Evolutionary conservation across 2,113 vertebrate genomes (phyloP).

Genomic region (Cavia porcellus): DNA sequence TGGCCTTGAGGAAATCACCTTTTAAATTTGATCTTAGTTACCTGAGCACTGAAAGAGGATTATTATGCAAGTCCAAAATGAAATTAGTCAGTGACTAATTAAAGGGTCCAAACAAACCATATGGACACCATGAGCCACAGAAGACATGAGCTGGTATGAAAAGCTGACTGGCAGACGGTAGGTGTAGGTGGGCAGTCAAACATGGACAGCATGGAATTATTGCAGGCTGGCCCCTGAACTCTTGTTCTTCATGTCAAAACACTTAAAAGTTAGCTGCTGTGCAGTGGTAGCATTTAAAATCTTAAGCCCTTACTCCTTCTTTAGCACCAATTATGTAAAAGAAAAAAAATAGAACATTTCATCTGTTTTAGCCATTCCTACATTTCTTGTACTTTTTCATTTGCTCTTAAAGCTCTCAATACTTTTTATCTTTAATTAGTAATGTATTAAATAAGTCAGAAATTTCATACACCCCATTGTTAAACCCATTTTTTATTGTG

Average conservation of each 20-base stretch:
- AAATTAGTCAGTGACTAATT: slow-evolving; percentile 39
- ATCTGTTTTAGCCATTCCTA: slow-evolving; percentile 40
- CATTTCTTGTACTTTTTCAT: slow-evolving; percentile 43
- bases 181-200: not conserved
- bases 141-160: not conserved
- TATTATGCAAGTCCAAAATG: slow-evolving; percentile 38
- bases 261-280: slow-evolving; percentile 52
- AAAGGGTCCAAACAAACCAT: not conserved
- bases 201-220: not conserved
- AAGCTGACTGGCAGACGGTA: not conserved
- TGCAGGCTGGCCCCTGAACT: not conserved
- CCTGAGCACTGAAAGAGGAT: slow-evolving; percentile 38
- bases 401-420: slow-evolving; percentile 58
- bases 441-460: not conserved
- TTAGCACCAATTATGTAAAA: slow-evolving; percentile 57
- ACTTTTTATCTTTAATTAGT: slow-evolving; percentile 54
- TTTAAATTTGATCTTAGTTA: slow-evolving; percentile 39
- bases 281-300: slow-evolving; percentile 42
- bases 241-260: slow-evolving; percentile 23
- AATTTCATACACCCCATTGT: not conserved
- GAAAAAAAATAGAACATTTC: slow-evolving; percentile 31
- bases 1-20: slow-evolving; percentile 34
- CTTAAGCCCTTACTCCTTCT: slow-evolving; percentile 19
- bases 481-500: not conserved
- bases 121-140: not conserved